Evolutionary conservation across 2,113 vertebrate genomes (phyloP).

Genomic region (Octodon degus): DNA sequence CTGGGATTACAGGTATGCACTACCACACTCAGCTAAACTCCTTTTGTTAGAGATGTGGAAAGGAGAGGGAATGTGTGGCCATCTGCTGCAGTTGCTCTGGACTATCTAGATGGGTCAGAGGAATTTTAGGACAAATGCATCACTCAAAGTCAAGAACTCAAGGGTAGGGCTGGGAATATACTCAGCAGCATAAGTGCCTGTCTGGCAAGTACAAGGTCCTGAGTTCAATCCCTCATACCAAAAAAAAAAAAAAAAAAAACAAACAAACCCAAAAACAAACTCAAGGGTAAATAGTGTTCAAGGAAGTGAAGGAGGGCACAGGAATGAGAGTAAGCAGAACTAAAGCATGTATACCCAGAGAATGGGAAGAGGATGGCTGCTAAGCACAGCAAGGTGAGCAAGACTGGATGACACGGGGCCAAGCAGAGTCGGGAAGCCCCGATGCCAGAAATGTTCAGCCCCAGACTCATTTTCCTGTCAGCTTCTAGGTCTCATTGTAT

Average conservation of each 20-base stretch:
- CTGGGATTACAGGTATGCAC: background rate
- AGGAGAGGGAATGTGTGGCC: background rate
- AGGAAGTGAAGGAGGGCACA: background rate
- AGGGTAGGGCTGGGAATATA: background rate
- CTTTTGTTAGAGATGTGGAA: slow-evolving; percentile 1
- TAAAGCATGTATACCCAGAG: background rate
- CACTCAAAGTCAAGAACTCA: background rate
- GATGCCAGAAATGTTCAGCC: background rate
- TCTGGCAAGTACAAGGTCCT: too few relatives aligned
- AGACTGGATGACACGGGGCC: background rate
- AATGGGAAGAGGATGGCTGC: background rate
- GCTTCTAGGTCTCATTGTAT: slow-evolving; percentile 13
- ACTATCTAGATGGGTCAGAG: background rate
- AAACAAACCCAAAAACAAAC: background rate
- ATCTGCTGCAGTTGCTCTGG: background rate
- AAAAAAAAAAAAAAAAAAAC: too few relatives aligned
- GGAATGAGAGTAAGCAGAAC: background rate
- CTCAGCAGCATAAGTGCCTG: too few relatives aligned
- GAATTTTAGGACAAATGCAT: slow-evolving; percentile 19
- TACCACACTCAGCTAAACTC: background rate
- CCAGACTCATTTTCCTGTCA: background rate
- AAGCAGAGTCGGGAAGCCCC: background rate
- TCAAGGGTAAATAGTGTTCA: background rate
- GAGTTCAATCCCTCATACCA: too few relatives aligned
- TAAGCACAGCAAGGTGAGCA: background rate